Conservation (phyloP, 2,113 vertebrate genomes). For the Asarcornis scutulata region DNA sequence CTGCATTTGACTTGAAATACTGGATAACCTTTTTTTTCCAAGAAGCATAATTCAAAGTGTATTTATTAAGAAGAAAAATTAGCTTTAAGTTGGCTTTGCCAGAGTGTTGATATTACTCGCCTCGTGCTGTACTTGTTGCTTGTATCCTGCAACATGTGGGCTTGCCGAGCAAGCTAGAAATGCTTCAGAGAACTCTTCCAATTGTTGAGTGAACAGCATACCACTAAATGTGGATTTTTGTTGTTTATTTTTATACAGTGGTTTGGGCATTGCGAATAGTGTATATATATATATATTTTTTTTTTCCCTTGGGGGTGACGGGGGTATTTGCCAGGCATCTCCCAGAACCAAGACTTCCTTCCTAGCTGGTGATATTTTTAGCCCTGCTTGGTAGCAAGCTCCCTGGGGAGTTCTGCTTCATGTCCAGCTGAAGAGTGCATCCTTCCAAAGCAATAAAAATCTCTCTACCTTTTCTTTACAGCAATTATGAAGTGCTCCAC, state of each 20-base stretch:
- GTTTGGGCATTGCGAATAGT: not conserved
- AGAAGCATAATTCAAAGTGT: not conserved
- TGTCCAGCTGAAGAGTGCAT: not conserved
- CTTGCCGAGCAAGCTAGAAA: not conserved
- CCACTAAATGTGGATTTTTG: not conserved
- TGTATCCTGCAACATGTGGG: not conserved
- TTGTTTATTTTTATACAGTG: not conserved
- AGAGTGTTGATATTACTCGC: not conserved
- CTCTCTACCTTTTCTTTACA: not conserved
- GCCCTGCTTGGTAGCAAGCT: not conserved
- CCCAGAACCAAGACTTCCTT: conserved; percentile 39
- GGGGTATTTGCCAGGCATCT: not conserved
- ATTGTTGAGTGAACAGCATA: not conserved
- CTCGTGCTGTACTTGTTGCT: not conserved
- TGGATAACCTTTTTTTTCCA: not conserved
- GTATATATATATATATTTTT: no score
- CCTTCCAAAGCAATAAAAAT: not conserved
- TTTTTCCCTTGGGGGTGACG: no score
- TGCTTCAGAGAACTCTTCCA: not conserved
- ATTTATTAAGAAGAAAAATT: not conserved
- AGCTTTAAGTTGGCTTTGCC: not conserved
- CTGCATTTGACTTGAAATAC: not conserved
- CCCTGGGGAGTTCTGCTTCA: not conserved
- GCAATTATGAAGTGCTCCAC: accelerated
- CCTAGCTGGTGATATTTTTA: conserved; percentile 41